These are phyloP conservation scores for Notamacropus eugenii DNA, from an alignment of 2,797 vertebrate species.

Conservation along the genomic window DNA sequence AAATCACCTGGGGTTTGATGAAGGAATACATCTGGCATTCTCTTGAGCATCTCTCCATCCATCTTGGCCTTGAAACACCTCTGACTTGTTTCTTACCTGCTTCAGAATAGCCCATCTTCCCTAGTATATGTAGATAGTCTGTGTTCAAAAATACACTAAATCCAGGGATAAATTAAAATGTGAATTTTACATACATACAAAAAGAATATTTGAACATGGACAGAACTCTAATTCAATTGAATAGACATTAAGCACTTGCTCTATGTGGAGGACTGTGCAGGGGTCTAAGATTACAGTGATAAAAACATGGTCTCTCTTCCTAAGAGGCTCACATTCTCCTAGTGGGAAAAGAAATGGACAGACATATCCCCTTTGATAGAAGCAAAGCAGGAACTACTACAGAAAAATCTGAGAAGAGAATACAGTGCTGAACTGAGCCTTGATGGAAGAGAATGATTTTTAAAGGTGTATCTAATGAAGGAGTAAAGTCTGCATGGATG, in stretches of 20 bases:
- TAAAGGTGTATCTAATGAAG: background rate
- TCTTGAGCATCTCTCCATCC: background rate
- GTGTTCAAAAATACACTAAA: background rate
- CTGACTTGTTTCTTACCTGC: background rate
- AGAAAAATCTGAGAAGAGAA: background rate
- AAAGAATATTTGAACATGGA: background rate
- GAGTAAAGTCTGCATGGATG: background rate
- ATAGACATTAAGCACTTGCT: background rate
- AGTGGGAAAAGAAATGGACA: background rate
- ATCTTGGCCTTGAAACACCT: background rate
- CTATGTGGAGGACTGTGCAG: background rate
- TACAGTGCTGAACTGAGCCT: background rate
- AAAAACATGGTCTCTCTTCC: background rate
- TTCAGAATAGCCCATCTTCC: background rate
- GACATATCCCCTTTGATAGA: background rate
- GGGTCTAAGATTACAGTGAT: background rate
- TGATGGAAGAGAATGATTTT: background rate
- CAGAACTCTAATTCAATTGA: background rate
- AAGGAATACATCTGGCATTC: background rate
- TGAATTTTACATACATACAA: background rate
- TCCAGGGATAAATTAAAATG: background rate
- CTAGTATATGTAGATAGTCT: background rate
- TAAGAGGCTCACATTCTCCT: background rate
- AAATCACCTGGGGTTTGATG: background rate
- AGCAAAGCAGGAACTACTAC: background rate